Conservation (phyloP, 2,888 invertebrate genomes). For the Coremacera marginata region DNA sequence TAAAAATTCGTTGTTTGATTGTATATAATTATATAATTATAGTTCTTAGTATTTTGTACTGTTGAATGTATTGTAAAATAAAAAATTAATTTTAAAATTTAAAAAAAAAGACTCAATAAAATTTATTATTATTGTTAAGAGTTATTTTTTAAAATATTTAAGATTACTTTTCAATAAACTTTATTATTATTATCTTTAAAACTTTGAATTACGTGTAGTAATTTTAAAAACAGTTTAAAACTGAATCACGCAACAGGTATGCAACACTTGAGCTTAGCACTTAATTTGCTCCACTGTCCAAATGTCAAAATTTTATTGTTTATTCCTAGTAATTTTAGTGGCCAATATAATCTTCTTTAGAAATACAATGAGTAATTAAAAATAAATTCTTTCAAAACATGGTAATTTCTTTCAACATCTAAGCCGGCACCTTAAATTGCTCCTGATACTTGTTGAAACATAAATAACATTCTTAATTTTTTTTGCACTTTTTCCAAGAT, state of each 20-base stretch:
- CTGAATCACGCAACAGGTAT: constrained; percentile 21
- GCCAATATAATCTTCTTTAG: not conserved
- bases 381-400: not conserved
- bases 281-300: constrained; percentile 15
- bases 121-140: too few relatives aligned
- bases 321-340: not conserved
- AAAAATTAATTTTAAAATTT: too few relatives aligned
- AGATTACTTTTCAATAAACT: too few relatives aligned
- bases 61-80: too few relatives aligned
- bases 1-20: too few relatives aligned
- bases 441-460: not conserved
- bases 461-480: not conserved
- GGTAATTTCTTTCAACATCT: not conserved
- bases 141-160: too few relatives aligned
- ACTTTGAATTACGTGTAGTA: too few relatives aligned
- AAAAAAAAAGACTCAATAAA: too few relatives aligned
- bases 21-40: too few relatives aligned
- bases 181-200: too few relatives aligned
- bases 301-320: not conserved
- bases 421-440: not conserved
- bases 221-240: not conserved
- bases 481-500: not conserved
- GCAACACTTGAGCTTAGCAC: not conserved
- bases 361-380: not conserved
- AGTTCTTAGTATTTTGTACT: too few relatives aligned